Percentiles rank a stretch among this genome's conserved stretches.
phyloP scores from a whole-genome alignment of 2,888 invertebrate genomes.

The Cybosia mesomella region DNA sequence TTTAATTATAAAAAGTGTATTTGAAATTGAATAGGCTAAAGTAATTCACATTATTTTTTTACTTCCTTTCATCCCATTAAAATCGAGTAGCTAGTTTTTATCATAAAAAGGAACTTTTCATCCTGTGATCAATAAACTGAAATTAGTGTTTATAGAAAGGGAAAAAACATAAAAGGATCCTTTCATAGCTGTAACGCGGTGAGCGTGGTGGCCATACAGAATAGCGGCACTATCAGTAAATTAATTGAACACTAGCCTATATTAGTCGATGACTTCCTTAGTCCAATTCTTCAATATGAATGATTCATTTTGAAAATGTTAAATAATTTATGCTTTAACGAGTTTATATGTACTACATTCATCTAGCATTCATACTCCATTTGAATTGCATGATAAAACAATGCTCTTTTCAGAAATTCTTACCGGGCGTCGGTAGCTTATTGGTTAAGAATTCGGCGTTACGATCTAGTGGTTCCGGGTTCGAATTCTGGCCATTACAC shows the following conservation, averaged over 20 bases:
- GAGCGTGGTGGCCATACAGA: no score
- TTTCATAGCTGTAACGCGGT: background rate
- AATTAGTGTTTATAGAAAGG: background rate
- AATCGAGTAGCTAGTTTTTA: background rate
- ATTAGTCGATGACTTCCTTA: slow-evolving; percentile 2
- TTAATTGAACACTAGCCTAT: slow-evolving; percentile 7
- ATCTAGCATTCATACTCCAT: background rate
- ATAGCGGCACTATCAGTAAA: background rate
- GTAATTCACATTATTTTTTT: no score
- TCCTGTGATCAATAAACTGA: background rate
- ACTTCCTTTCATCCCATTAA: no score
- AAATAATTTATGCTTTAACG: background rate
- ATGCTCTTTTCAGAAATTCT: no score
- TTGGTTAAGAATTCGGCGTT: no score
- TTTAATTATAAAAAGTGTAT: no score
- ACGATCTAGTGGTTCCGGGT: no score
- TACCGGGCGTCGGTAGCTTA: no score
- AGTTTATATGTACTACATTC: background rate
- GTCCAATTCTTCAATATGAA: background rate
- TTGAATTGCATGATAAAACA: no score
- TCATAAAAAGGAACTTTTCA: background rate
- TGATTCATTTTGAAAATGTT: background rate
- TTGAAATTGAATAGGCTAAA: no score
- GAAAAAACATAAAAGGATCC: background rate
- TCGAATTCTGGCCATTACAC: no score